Evolutionary conservation across 2,888 invertebrate genomes (phyloP), one percentile per base, ranked within the genome.

Genomic region (Drosophila multiciliata): DNA sequence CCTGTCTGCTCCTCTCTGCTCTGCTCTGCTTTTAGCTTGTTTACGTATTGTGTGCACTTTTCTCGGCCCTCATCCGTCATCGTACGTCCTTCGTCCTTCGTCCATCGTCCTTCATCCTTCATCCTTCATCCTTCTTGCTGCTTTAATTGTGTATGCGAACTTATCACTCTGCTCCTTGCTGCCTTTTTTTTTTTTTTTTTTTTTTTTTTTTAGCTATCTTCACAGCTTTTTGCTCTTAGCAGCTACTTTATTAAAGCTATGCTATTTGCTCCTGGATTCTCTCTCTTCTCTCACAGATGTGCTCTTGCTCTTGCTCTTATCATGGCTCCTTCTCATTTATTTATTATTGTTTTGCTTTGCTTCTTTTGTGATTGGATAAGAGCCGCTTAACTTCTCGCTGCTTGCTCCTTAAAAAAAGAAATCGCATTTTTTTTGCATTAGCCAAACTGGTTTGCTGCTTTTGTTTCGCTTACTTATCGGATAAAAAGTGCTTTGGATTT

Each of bases 151-250:
- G 3, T 38, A 23, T 12, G 20, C 57, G 32, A 58, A 42, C 42
- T 58, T 58, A 17, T 58, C 57, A 32, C 20, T 29, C 15, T 26
- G 59, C 48, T 59, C 35, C n/a, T 36, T 35, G 48, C 35, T 45
- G 50, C 6, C 29, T n/a, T 50, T 50, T 50, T 29, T 26, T 26
- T 29, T 23, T 23, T 23, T 23, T 23, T 23, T 23, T 26, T 26
- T 26, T 26, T 26, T 29, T 29, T 29, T 29, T 29, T 29, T 29
- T 29, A 29, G 29, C 1, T 29, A 29, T 29, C 6, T 6, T 29
- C 6, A 29, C 29, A 29, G 29, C 6, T 29, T 29, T 29, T 29
- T 29, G 29, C 6, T 29, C 29, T 29, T 29, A 29, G 29, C 29
- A 29, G 29, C 11, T n/a, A 26, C 29, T 50, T 50, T 17, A 23